A percentile compares a stretch with the other conserved stretches of the same genome.
phyloP scores from a whole-genome alignment of 2,797 vertebrate genomes.

The Manis pentadactyla region DNA sequence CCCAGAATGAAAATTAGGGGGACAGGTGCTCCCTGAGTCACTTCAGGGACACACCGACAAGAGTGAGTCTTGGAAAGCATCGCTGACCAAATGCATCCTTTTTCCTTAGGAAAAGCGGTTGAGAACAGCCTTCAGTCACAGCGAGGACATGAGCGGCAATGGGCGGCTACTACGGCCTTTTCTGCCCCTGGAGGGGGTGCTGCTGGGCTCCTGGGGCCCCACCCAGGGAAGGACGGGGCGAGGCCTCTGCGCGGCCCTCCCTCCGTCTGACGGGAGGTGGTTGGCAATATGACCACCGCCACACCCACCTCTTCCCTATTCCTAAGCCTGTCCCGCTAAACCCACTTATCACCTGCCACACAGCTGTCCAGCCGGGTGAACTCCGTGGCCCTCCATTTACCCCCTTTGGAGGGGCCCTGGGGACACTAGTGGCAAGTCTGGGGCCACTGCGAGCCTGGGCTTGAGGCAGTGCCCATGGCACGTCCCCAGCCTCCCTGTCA shows the following conservation, averaged over 20 bases:
- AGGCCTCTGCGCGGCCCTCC: too few species aligned
- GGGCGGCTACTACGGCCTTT: background rate
- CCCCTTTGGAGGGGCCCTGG: background rate
- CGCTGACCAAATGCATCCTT: background rate
- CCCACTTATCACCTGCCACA: background rate
- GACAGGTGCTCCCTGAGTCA: too few species aligned
- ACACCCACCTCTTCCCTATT: background rate
- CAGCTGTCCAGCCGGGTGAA: too few species aligned
- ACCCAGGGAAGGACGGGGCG: background rate
- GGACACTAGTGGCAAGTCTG: too few species aligned
- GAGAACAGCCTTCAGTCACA: background rate
- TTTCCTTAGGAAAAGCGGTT: background rate
- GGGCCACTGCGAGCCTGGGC: background rate
- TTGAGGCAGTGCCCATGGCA: too few species aligned
- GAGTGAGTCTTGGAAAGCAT: rapidly evolving
- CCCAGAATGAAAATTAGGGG: background rate
- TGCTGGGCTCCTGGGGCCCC: too few species aligned
- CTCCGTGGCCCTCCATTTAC: too few species aligned
- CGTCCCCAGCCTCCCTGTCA: background rate
- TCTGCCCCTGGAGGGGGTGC: background rate
- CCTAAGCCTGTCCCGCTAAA: background rate
- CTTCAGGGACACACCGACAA: rapidly evolving
- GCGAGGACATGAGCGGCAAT: background rate
- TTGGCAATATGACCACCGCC: background rate
- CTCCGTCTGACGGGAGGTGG: rapidly evolving